phyloP scores from a whole-genome alignment of 2,797 vertebrate genomes.

The Ctenochaetus hawaiiensis region DNA sequence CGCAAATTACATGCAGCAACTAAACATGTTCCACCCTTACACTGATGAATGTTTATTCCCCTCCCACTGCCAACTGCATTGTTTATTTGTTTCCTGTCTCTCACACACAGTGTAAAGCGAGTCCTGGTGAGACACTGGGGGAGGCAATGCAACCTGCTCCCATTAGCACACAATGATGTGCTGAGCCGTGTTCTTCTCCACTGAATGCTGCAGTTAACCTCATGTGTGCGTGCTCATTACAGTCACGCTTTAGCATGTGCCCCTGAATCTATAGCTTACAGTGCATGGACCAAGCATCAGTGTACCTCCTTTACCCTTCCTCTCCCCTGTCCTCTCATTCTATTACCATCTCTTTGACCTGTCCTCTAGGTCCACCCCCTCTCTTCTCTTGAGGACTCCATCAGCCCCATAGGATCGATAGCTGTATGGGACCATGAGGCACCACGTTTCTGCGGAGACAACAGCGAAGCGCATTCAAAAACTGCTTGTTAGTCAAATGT shows the following conservation, averaged over 20 bases:
- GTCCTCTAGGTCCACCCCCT: conserved; percentile 37
- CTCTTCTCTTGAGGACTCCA: conserved; percentile 75
- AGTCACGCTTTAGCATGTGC: conserved; percentile 57
- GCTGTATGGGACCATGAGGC: conserved; percentile 65
- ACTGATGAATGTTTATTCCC: conserved; percentile 60
- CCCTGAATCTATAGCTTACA: conserved; percentile 53
- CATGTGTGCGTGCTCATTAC: conserved; percentile 71
- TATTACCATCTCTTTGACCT: conserved; percentile 49
- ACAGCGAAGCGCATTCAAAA: conserved; percentile 73
- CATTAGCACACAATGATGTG: conserved; percentile 76
- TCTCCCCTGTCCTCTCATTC: conserved; percentile 41
- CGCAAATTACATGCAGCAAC: conserved; percentile 62
- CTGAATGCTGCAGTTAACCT: conserved; percentile 68
- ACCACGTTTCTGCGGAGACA: conserved; percentile 61
- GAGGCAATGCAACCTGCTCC: conserved; percentile 65
- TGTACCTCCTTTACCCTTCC: conserved; percentile 13
- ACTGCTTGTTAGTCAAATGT: conserved; percentile 83
- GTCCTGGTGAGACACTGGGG: conserved; percentile 28
- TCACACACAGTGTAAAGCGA: conserved; percentile 10
- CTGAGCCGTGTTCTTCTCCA: conserved; percentile 63
- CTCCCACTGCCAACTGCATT: conserved; percentile 26
- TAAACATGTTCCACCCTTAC: conserved; percentile 62
- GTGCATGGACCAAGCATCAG: conserved; percentile 47
- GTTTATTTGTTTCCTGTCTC: conserved; percentile 53
- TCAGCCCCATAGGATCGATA: conserved; percentile 78